Percentiles rank a stretch among this genome's conserved stretches.
Conservation (phyloP, 1,140 invertebrate genomes). For the Radopholus similis region DNA sequence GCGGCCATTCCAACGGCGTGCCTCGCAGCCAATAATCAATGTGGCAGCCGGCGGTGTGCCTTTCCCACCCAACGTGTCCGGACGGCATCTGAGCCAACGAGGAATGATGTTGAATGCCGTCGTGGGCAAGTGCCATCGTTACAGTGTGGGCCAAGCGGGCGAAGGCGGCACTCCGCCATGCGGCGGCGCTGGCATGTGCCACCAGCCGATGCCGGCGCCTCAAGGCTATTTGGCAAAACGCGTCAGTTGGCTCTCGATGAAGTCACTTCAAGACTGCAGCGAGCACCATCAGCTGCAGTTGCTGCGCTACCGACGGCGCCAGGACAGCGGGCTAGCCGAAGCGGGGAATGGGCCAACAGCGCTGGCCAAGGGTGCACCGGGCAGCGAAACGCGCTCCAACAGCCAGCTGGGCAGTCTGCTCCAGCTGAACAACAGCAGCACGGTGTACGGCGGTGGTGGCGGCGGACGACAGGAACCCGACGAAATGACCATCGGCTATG, state of each 20-base stretch:
- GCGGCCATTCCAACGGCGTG: conserved; percentile 28
- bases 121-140: too few species aligned
- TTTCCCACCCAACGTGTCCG: neutral
- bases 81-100: neutral
- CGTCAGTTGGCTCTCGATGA: conserved; percentile 58
- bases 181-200: neutral
- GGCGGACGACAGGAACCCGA: neutral
- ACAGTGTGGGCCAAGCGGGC: neutral
- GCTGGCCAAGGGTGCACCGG: neutral
- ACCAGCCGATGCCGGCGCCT: neutral
- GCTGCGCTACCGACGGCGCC: neutral
- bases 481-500: conserved; percentile 23
- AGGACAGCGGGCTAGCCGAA: neutral
- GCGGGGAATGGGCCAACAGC: neutral
- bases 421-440: conserved; percentile 34
- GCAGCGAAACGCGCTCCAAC: conserved; percentile 43
- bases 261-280: conserved; percentile 47
- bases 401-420: conserved; percentile 47
- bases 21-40: conserved; percentile 31
- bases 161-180: neutral
- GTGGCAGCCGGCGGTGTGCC: neutral
- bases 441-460: neutral
- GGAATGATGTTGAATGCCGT: too few species aligned
- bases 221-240: conserved; percentile 41
- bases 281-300: conserved; percentile 19